Conservation (phyloP, 1,140 invertebrate species). For the Linepithema humile region DNA sequence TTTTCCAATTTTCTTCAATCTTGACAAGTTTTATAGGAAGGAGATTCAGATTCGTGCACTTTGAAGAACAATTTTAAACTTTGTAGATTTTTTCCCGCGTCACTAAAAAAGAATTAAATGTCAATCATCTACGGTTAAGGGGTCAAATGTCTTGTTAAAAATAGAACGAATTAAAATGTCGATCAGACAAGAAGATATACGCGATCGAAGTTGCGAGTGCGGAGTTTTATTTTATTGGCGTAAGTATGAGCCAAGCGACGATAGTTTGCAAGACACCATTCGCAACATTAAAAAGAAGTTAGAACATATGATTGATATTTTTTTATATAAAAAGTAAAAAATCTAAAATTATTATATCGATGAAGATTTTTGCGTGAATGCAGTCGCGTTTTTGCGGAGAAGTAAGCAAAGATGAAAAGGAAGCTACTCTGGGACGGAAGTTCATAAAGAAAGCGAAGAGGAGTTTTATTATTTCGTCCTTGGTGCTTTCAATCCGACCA, state of each 20-base stretch:
- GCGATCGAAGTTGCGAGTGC: too few relatives aligned
- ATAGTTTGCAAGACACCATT: neutral
- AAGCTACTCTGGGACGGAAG: neutral
- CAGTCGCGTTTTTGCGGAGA: too few relatives aligned
- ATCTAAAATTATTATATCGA: too few relatives aligned
- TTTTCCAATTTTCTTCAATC: too few relatives aligned
- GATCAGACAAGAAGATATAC: slow-evolving; percentile 12
- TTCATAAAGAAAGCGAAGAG: neutral
- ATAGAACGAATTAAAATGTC: slow-evolving; percentile 34
- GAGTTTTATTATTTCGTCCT: neutral
- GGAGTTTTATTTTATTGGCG: too few relatives aligned
- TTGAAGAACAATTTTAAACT: neutral
- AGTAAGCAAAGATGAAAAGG: too few relatives aligned
- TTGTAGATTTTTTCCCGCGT: neutral
- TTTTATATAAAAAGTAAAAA: too few relatives aligned
- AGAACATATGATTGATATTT: too few relatives aligned
- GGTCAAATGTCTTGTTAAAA: slow-evolving; percentile 20
- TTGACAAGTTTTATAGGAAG: neutral
- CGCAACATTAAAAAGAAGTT: too few relatives aligned
- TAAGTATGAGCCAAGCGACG: neutral
- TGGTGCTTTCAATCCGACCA: neutral
- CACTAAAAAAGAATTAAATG: neutral
- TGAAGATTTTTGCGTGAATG: too few relatives aligned
- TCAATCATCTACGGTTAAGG: slow-evolving; percentile 9
- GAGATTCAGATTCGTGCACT: neutral